Evolutionary conservation across 2,888 invertebrate genomes (phyloP), one percentile per base, ranked within the genome.

Genomic region (Blastobasis adustella): DNA sequence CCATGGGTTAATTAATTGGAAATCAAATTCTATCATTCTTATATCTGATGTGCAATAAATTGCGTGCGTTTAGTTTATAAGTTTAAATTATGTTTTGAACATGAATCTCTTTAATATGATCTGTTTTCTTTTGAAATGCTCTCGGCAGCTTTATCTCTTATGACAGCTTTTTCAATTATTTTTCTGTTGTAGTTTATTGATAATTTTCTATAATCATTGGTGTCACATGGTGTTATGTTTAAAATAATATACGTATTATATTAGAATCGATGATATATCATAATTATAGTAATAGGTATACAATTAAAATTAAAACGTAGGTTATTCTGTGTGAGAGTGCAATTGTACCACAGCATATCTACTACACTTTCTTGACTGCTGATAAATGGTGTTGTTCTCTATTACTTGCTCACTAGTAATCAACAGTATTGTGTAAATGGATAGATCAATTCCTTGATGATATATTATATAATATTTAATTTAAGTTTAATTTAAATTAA

Each of bases 381-480:
- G 46, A 47, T 23, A 38, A 48, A 23, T 23, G 23, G 23, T 23
- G 23, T 23, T 23, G 23, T 23, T 23, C 23, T 23, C 23, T 50
- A 44, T 49, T 10, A 49, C 10, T 77, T 82, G 81, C 81, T 83
- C 80, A 82, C 70, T 60, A 51, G 53, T 59, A 66, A 69, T 66
- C 71, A 69, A 68, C 81, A 79, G 83, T 82, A 82, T 83, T 81
- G 70, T 76, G 67, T 72, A 73, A 71, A 72, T 71, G 70, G 65
- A 69, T 72, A 73, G 73, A 75, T 79, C 70, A 76, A 79, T 76
- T 73, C 73, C 65, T 72, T 66, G 63, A 67, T 67, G 68, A 66
- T 63, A 61, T 67, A 62, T 67, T 58, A 57, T 50, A 54, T 46
- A 40, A 37, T 49, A 49, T 37, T 53, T 23, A 23, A 23, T 50